Evolutionary conservation across 1,140 invertebrate genomes (phyloP).

Genomic region (Pseudomyrmex flavicornis): DNA sequence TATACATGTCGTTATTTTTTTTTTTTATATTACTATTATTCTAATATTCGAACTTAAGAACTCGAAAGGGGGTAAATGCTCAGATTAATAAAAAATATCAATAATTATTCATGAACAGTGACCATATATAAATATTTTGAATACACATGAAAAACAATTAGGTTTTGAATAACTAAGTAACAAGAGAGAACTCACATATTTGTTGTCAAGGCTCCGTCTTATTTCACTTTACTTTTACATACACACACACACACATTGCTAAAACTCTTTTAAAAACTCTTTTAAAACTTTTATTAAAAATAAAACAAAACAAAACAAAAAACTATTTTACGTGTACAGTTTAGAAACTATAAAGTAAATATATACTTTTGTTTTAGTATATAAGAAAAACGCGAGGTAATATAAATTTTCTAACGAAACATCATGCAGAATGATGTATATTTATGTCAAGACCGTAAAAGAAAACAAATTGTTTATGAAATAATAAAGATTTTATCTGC

Average conservation of each 20-base stretch:
- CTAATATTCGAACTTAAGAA: constrained; percentile 15
- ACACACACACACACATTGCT: too few relatives aligned
- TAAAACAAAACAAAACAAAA: not conserved
- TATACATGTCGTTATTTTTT: not conserved
- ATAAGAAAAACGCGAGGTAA: constrained; percentile 2
- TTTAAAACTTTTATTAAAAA: constrained; percentile 22
- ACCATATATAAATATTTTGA: constrained; percentile 26
- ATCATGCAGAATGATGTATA: constrained; percentile 15
- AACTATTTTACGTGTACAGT: not conserved
- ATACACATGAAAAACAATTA: constrained; percentile 12
- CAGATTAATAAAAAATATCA: constrained; percentile 19
- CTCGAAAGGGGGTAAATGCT: not conserved
- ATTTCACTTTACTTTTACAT: not conserved
- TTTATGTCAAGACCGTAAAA: not conserved
- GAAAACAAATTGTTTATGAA: not conserved
- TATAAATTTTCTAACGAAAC: not conserved
- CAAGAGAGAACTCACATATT: constrained; percentile 14
- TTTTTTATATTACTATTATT: not conserved
- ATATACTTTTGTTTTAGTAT: not conserved
- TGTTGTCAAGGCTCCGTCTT: constrained; percentile 43
- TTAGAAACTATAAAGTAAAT: not conserved
- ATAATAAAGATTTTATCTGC: not conserved
- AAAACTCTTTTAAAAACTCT: constrained; percentile 23
- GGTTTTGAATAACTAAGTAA: too few relatives aligned
- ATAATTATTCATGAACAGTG: not conserved